Base-by-base conservation (phyloP, 2,797 vertebrate genomes). In the Gymnopithys bicolor region DNA sequence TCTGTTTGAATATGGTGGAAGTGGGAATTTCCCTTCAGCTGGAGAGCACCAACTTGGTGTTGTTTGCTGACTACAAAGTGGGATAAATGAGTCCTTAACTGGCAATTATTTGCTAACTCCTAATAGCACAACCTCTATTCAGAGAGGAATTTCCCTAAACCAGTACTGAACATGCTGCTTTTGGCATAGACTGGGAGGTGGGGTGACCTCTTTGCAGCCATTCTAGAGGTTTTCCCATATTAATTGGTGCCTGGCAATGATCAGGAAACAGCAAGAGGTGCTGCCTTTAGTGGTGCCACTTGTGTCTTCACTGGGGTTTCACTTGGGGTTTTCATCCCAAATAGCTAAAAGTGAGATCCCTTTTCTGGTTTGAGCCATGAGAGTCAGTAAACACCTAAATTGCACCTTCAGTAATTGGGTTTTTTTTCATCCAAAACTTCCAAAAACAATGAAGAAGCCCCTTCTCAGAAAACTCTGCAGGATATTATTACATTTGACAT, bases 391-490 rank as follows among this genome's bases (percentile, higher is more conserved):
- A 52, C 28, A 37, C 5, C 45, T 45, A 32, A 64, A 75, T 3
- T 16, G 1, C 10, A 16, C 32, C 49, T 87, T n/a, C 7, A 75
- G 5, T 4, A 30, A 33, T 0, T 0, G 15, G 6, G 3, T 19
- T 7, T 3, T 48, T 48, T 23, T 33, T 23, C 18, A 25, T 56
- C 78, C 10, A 33, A 62, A 68, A n/a, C 71, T 35, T 30, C 64
- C 13, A 28, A 53, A 73, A 66, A 2, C 49, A 41, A 2, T 0
- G 0, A 30, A 21, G 5, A 49, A 52, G 32, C 27, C 51, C 37
- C 48, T 55, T 6, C 58, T 74, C 15, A 17, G 45, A 7, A 6
- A 75, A 28, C 27, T 28, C 69, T 80, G 78, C 49, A 37, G 46
- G 46, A 32, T 14, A 3, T 3, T 45, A 41, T 35, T 60, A 5